Conservation (phyloP, 2,113 vertebrate genomes). For the Trachemys scripta region DNA sequence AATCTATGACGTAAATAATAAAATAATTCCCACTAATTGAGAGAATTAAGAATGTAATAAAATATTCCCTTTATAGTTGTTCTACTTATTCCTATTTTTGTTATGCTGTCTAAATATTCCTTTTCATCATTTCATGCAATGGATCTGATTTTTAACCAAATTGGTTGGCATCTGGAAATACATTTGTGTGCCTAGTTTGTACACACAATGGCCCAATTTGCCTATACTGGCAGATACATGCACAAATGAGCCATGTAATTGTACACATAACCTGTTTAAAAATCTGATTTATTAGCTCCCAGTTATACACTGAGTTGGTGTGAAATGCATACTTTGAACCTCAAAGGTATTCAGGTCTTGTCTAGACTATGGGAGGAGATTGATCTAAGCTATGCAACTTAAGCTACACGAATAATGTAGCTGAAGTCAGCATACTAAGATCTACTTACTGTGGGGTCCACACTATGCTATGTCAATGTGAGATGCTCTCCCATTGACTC, state of each 20-base stretch:
- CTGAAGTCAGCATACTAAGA: too few relatives aligned
- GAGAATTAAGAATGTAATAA: slow-evolving; percentile 14
- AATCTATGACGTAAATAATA: not conserved
- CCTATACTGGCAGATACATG: not conserved
- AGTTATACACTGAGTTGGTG: not conserved
- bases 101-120: slow-evolving; percentile 34
- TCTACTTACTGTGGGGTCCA: too few relatives aligned
- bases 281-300: not conserved
- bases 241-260: not conserved
- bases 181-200: not conserved
- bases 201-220: not conserved
- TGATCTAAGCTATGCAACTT: too few relatives aligned
- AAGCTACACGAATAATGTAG: too few relatives aligned
- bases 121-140: slow-evolving; percentile 37
- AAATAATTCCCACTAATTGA: not conserved
- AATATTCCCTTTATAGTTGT: slow-evolving; percentile 55
- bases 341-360: not conserved
- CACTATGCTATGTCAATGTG: too few relatives aligned
- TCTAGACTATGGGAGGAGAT: too few relatives aligned
- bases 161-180: not conserved
- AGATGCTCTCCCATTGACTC: too few relatives aligned
- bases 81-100: slow-evolving; percentile 42
- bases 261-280: not conserved
- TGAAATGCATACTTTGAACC: slow-evolving; percentile 23
- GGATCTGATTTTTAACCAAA: not conserved